Evolutionary conservation across 2,113 vertebrate genomes (phyloP).

Genomic region (Prinia subflava): DNA sequence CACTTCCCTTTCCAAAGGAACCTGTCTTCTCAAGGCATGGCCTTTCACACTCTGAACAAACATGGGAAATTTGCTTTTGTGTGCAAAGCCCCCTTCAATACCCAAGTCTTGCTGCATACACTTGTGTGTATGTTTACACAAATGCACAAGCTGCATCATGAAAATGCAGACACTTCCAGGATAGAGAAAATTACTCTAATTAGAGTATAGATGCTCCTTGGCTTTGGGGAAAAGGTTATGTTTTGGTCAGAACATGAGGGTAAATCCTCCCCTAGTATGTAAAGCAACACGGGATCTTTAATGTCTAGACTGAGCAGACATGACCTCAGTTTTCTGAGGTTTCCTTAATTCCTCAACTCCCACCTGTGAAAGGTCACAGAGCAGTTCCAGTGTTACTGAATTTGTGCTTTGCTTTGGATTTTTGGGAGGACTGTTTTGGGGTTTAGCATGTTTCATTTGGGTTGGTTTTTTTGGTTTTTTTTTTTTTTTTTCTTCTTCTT

Average conservation of each 20-base stretch:
- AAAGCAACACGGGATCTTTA: neutral
- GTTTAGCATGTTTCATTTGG: neutral
- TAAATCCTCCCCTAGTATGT: neutral
- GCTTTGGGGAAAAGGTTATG: neutral
- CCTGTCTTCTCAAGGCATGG: neutral
- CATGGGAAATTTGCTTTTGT: neutral
- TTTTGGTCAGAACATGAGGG: neutral
- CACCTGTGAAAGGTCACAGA: conserved; percentile 21
- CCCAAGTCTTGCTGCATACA: neutral
- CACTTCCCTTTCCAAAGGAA: neutral
- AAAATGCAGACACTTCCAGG: neutral
- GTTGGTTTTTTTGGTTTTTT: too few species aligned
- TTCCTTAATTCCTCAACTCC: conserved; percentile 9
- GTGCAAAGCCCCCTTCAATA: neutral
- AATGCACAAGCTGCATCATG: neutral
- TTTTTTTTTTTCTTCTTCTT: neutral
- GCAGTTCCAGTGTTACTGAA: neutral
- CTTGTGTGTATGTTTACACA: neutral
- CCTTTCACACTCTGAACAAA: neutral
- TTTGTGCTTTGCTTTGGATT: conserved; percentile 2
- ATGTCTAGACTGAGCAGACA: conserved; percentile 9
- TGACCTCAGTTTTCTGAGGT: conserved; percentile 44
- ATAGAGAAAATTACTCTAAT: neutral
- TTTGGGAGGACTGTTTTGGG: neutral
- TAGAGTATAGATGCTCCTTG: neutral